Evolutionary conservation across 2,113 vertebrate genomes (phyloP), one percentile per base, ranked within the genome.

Genomic region (Pterocles gutturalis): DNA sequence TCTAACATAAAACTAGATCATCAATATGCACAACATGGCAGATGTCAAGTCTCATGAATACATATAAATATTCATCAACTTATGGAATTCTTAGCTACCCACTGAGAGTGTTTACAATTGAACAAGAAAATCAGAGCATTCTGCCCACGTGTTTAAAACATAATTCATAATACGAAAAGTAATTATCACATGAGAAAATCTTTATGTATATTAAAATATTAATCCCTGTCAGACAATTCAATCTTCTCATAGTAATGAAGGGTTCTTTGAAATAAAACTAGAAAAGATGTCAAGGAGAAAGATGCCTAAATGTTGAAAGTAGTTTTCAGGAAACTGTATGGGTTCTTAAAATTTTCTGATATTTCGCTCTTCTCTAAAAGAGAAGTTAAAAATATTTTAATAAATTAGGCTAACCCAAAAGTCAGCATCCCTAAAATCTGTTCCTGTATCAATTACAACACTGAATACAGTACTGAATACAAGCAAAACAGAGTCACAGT

Each of bases 61-160:
- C 41, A 70, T 89, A 95, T 94, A 95, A 95, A 96, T 96, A 97
- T 97, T 97, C 71, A 97, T 97, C 38, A 89, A 87, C 79, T 95
- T 95, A 95, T 67, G 82, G 91, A 92, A 95, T 90, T 87, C 55
- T 93, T 83, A 89, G 49, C 71, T 93, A 96, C 65, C 49, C 45
- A 87, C 26, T 71, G 86, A 81, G 92, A 88, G 51, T 80, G 73
- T 96, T 96, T 96, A 93, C 49, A 4, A 95, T 91, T 90, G 90
- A 96, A 91, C 64, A 78, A 87, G 75, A 64, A 96, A 93, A 95
- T 86, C 66, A 90, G 92, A 92, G 72, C 57, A 79, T 88, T 93
- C 73, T 88, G 51, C 25, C 34, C 64, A 76, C 70, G 78, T 80
- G n/a, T 31, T 95, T 95, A 88, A 94, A 93, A 80, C 26, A 76